These are phyloP conservation scores for Pelobates fuscus DNA, from an alignment of 2,113 vertebrate genomes.

Conservation along the genomic window DNA sequence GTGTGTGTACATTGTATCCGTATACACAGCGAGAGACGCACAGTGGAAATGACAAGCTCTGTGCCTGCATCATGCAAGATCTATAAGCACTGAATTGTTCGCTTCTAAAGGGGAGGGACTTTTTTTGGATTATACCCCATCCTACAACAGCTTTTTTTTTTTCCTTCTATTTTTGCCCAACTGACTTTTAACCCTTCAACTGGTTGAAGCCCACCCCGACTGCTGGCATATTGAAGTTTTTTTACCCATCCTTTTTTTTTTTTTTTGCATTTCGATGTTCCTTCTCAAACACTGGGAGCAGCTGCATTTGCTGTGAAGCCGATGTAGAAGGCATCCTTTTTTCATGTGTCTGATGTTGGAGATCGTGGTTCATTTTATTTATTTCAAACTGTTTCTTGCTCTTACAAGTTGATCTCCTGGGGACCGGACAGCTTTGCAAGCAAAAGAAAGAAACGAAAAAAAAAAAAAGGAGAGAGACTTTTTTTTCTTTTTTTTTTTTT, in stretches of 20 bases:
- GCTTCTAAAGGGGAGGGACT: conserved; percentile 71
- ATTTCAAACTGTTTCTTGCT: conserved; percentile 66
- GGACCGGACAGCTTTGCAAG: conserved; percentile 57
- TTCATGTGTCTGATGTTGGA: conserved; percentile 46
- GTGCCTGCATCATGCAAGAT: conserved; percentile 60
- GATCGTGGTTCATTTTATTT: conserved; percentile 38
- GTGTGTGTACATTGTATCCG: conserved; percentile 52
- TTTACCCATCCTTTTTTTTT: conserved; percentile 53
- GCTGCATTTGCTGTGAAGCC: conserved; percentile 36
- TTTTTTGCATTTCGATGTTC: conserved; percentile 47
- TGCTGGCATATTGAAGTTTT: conserved; percentile 70
- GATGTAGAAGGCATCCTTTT: conserved; percentile 22
- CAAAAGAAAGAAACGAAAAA: conserved; percentile 1
- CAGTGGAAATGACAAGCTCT: conserved; percentile 45
- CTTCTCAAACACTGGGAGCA: conserved; percentile 25
- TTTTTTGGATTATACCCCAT: conserved; percentile 57
- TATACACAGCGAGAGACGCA: conserved; percentile 23
- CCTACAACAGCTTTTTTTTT: conserved; percentile 51
- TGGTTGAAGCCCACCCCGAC: conserved; percentile 60
- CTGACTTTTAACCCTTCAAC: conserved; percentile 69
- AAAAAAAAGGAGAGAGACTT: conserved; percentile 24
- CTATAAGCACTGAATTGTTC: conserved; percentile 61
- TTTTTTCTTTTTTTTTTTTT: neutral
- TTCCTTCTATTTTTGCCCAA: conserved; percentile 49
- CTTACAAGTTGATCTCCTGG: conserved; percentile 71